Evolutionary conservation across 2,888 invertebrate genomes (phyloP).

Genomic region (Drosophila cracens): DNA sequence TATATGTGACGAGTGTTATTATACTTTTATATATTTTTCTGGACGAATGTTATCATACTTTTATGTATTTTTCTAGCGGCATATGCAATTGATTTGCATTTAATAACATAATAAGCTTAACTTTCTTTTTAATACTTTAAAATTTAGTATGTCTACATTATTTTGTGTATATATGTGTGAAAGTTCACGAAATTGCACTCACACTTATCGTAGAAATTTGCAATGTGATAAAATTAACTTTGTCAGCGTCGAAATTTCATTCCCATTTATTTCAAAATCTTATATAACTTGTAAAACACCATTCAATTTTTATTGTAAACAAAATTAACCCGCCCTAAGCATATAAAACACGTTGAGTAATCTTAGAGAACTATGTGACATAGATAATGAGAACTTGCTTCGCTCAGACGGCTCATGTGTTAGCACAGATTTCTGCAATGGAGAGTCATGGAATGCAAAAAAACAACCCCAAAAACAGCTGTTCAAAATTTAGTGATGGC

Average conservation of each 20-base stretch:
- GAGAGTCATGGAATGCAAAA: slow-evolving; percentile 6
- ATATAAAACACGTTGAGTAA: slow-evolving; percentile 17
- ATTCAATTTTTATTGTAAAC: slow-evolving; percentile 18
- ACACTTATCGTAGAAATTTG: background rate
- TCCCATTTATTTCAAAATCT: background rate
- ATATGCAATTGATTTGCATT: background rate
- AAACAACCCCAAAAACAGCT: slow-evolving; percentile 23
- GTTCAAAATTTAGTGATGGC: slow-evolving; percentile 1
- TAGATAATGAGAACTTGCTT: slow-evolving; percentile 9
- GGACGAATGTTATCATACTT: background rate
- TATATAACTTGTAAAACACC: slow-evolving; percentile 18
- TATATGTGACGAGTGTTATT: slow-evolving; percentile 1
- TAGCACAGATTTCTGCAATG: background rate
- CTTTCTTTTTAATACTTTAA: background rate
- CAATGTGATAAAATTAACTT: background rate
- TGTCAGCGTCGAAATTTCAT: background rate
- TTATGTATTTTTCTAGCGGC: background rate
- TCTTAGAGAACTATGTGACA: slow-evolving; percentile 22
- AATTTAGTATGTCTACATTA: background rate
- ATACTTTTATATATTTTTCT: background rate
- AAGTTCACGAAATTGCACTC: background rate
- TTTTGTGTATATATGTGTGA: background rate
- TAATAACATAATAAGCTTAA: background rate
- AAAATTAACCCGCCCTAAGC: slow-evolving; percentile 21
- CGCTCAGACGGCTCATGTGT: slow-evolving; percentile 2